Evolutionary conservation across 2,113 vertebrate genomes (phyloP).

Genomic region (Chrysochloris asiatica): DNA sequence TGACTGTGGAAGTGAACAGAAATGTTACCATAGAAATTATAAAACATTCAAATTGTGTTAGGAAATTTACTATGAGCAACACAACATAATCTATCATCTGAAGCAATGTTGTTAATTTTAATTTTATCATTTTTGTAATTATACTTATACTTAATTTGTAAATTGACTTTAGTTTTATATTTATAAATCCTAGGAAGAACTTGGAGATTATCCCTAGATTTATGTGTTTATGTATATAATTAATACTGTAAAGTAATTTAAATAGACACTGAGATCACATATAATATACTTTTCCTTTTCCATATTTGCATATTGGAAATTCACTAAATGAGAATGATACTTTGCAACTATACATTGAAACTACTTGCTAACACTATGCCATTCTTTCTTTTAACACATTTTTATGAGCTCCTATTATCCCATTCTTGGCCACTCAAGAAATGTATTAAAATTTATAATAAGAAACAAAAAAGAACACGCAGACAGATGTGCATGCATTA

Average conservation of each 20-base stretch:
- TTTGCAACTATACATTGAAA: too few species aligned
- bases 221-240: constrained; percentile 2
- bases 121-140: constrained; percentile 25
- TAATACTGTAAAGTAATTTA: background rate
- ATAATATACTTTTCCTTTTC: background rate
- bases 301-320: too few species aligned
- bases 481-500: too few species aligned
- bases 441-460: too few species aligned
- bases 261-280: background rate
- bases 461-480: too few species aligned
- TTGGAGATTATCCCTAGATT: background rate
- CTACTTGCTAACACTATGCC: too few species aligned
- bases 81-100: background rate
- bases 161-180: background rate
- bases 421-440: too few species aligned
- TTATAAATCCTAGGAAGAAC: background rate
- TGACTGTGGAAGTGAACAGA: background rate
- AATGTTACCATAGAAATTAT: background rate
- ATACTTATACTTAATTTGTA: background rate
- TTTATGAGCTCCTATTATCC: too few species aligned
- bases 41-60: background rate
- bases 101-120: constrained; percentile 37
- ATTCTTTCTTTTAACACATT: too few species aligned
- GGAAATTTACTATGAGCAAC: background rate
- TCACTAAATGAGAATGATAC: too few species aligned